Evolutionary conservation across 2,113 vertebrate species (phyloP), one percentile per base, ranked within the genome.

Genomic region (Bubo bubo): DNA sequence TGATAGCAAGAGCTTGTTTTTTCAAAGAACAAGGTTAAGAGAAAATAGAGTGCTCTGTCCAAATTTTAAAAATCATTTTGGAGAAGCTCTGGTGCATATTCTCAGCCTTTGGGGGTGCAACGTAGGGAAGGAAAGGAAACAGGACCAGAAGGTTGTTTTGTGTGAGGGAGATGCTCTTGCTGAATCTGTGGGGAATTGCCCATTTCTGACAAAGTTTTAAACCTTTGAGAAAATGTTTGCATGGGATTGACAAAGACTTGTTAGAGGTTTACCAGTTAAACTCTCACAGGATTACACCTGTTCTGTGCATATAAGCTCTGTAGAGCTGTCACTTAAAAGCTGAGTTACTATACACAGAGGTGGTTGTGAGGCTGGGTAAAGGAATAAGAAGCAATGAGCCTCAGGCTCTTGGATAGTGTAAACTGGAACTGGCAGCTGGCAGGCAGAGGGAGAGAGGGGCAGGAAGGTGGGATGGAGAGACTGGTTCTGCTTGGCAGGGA

Each of bases 281-380:
- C 83, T 83, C 43, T 72, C 18, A 12, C 37, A 80, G 21, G 12
- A 26, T 86, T 49, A 12, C 11, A 37, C 11, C 19, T 76, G 12
- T 53, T 83, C 32, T 62, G 35, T 0, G 0, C 30, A 9, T 64
- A 4, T 6, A 39, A 58, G 32, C 24, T 72, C 32, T 70, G 23
- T 39, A 53, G 50, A 80, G 21, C 43, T 68, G 34, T 83, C 14
- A 12, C 28, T 4, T 3, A 39, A 59, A 84, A 71, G 26, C 67
- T 52, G 50, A 55, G 5, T 58, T 81, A 10, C 32, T 39, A 20
- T 79, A 18, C 7, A 5, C n/a, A 37, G 82, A 72, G 56, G 43
- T 82, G 79, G 26, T 73, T 67, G 3, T 2, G 14, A 67, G 32
- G n/a, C 30, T 17, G 27, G 15, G 4, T 73, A 37, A 35, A 90